Percentiles rank a stretch among this genome's conserved stretches.
Evolutionary conservation across 2,797 vertebrate species (phyloP).

Genomic region (Tarsius wallacei): DNA sequence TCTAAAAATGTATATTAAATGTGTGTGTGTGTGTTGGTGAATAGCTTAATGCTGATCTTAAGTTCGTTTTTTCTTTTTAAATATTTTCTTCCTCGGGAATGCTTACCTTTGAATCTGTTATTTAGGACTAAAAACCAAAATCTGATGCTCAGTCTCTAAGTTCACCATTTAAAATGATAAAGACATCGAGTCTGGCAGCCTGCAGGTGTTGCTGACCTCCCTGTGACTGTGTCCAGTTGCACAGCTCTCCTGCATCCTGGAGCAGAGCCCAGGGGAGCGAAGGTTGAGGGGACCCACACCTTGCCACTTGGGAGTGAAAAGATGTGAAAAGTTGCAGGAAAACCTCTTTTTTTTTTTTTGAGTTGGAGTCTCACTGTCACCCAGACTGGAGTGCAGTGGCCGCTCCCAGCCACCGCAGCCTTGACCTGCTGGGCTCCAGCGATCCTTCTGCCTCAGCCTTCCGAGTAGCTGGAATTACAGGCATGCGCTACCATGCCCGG

Average conservation of each 20-base stretch:
- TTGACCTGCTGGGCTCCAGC: no score
- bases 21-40: neutral
- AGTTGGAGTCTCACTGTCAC: no score
- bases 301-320: no score
- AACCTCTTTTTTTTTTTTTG: no score
- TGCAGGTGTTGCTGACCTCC: no score
- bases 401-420: no score
- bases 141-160: neutral
- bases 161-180: neutral
- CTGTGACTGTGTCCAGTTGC: rapidly evolving
- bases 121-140: neutral
- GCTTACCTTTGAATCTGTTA: neutral
- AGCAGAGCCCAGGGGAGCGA: neutral
- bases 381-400: no score
- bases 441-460: no score
- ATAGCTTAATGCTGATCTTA: neutral
- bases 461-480: no score
- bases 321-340: neutral
- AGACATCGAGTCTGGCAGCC: neutral
- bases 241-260: rapidly evolving
- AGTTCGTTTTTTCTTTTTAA: neutral
- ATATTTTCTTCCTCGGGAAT: neutral
- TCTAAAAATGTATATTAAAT: neutral
- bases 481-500: no score
- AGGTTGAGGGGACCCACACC: neutral